A percentile compares a stretch with the other conserved stretches of the same genome.
phyloP scores from a whole-genome alignment of 2,797 vertebrate species.

The Eupleurogrammus muticus region DNA sequence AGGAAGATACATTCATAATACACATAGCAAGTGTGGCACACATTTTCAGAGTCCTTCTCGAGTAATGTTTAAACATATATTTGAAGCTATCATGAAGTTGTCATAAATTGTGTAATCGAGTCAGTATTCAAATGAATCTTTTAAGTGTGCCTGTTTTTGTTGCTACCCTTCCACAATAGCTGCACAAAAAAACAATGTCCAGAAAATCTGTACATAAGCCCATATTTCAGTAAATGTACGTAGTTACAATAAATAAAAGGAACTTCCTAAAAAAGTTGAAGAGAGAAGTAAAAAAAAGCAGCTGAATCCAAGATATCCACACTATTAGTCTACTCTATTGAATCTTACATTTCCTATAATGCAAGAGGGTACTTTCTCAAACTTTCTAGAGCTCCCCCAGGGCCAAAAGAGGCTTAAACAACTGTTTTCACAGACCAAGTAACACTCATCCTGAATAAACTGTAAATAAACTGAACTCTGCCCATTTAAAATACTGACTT shows the following conservation, averaged over 20 bases:
- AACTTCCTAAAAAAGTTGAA: too few relatives aligned
- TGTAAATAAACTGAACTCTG: background rate
- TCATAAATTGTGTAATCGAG: background rate
- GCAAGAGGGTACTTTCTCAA: background rate
- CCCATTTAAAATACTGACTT: background rate
- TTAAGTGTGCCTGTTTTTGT: background rate
- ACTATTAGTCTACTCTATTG: background rate
- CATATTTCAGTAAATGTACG: background rate
- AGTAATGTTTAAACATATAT: too few relatives aligned
- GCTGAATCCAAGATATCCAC: background rate
- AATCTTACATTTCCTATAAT: conserved; percentile 5
- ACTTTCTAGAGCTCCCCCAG: background rate
- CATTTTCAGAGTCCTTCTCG: too few relatives aligned
- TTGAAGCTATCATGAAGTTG: too few relatives aligned
- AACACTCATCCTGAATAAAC: background rate
- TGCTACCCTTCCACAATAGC: background rate
- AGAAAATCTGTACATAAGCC: too few relatives aligned
- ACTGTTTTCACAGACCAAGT: background rate
- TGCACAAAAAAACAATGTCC: background rate
- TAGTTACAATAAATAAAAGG: background rate
- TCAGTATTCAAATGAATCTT: too few relatives aligned
- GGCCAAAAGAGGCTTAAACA: too few relatives aligned
- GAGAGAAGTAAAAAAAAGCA: background rate
- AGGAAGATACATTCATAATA: too few relatives aligned
- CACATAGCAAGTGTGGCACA: too few relatives aligned